A percentile compares a stretch with the other conserved stretches of the same genome.
Conservation (phyloP, 2,888 invertebrate genomes). For the Parnassius apollo region DNA sequence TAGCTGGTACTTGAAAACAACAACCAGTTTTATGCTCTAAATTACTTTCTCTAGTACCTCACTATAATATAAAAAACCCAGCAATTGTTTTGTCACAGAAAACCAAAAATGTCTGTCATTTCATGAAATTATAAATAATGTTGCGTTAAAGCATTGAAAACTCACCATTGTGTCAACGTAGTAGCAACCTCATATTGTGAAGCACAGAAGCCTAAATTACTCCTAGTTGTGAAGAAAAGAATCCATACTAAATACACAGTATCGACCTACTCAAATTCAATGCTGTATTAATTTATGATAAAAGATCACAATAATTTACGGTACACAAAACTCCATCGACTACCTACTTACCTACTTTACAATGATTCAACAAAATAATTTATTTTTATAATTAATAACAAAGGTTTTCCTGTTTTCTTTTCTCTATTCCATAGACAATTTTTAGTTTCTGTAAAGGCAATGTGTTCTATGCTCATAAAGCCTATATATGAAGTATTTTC, state of each 20-base stretch:
- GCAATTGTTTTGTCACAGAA: conserved; percentile 1
- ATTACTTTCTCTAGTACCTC: too few relatives aligned
- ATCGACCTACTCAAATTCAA: too few relatives aligned
- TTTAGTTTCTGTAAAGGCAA: neutral
- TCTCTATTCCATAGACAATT: conserved; percentile 10
- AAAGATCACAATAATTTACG: conserved; percentile 28
- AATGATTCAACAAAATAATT: too few relatives aligned
- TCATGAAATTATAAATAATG: neutral
- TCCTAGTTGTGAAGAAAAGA: too few relatives aligned
- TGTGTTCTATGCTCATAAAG: conserved; percentile 7
- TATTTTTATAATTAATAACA: conserved; percentile 35
- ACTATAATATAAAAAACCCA: too few relatives aligned
- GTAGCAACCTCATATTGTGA: conserved; percentile 57
- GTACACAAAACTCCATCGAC: too few relatives aligned
- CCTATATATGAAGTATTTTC: neutral
- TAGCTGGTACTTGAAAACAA: too few relatives aligned
- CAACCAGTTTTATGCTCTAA: too few relatives aligned
- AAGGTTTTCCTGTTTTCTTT: conserved; percentile 35
- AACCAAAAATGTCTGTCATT: neutral
- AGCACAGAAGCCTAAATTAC: neutral
- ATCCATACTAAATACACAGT: too few relatives aligned
- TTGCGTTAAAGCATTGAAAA: conserved; percentile 32
- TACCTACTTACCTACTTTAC: too few relatives aligned
- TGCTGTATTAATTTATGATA: too few relatives aligned
- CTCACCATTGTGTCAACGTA: conserved; percentile 53